A percentile compares a stretch with the other conserved stretches of the same genome.
These are phyloP conservation scores for Micrasema minimum DNA, from an alignment of 1,140 invertebrate genomes.

Conservation along the genomic window DNA sequence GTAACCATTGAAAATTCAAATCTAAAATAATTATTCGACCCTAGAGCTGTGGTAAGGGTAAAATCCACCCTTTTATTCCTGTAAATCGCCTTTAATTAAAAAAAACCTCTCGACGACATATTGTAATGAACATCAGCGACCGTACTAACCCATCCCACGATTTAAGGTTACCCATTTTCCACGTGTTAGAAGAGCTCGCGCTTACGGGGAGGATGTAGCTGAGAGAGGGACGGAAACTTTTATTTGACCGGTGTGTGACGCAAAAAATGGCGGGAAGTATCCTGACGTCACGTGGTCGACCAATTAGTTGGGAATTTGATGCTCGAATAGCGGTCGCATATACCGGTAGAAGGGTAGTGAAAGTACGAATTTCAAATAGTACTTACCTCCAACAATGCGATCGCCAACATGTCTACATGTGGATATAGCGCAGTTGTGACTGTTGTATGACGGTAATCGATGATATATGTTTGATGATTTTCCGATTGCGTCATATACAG, in stretches of 20 bases:
- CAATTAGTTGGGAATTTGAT: constrained; percentile 49
- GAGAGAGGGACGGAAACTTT: constrained; percentile 35
- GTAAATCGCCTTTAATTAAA: constrained; percentile 39
- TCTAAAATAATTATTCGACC: too few species aligned
- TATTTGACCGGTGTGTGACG: constrained; percentile 39
- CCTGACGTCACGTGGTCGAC: constrained; percentile 45
- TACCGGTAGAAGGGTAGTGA: too few species aligned
- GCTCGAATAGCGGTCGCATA: constrained; percentile 37
- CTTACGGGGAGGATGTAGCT: neutral
- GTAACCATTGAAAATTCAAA: constrained; percentile 31
- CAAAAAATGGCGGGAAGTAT: constrained; percentile 45
- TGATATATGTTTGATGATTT: too few species aligned
- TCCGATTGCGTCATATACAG: too few species aligned
- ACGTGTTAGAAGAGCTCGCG: neutral
- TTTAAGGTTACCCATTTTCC: constrained; percentile 25
- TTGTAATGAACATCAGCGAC: constrained; percentile 48
- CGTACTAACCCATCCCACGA: constrained; percentile 21
- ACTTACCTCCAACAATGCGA: too few species aligned
- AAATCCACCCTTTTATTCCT: constrained; percentile 21
- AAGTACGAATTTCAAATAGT: too few species aligned
- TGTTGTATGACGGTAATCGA: too few species aligned
- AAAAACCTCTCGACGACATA: constrained; percentile 45
- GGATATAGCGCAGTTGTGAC: too few species aligned
- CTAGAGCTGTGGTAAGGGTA: constrained; percentile 15
- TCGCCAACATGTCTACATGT: too few species aligned